Evolutionary conservation across 2,797 vertebrate species (phyloP).

Genomic region (Pseudomugil gertrudae): DNA sequence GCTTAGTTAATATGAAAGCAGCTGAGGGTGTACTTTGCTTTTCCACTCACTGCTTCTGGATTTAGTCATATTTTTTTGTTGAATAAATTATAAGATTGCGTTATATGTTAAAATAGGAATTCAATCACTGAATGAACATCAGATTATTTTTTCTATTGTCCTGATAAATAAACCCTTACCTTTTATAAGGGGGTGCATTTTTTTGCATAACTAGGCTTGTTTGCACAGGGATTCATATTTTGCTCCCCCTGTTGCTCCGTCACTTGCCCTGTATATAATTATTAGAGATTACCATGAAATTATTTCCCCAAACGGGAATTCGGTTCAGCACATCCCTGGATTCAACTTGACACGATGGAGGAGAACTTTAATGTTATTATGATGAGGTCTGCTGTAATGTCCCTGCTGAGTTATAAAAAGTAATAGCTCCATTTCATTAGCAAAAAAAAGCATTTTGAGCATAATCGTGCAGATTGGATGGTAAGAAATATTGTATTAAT

Average conservation of each 20-base stretch:
- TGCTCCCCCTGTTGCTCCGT: constrained; percentile 33
- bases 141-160: neutral
- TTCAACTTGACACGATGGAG: constrained; percentile 60
- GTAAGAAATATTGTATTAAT: neutral
- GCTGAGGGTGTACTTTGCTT: neutral
- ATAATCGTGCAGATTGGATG: constrained; percentile 42
- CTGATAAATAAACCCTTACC: neutral
- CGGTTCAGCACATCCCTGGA: constrained; percentile 44
- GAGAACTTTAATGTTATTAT: constrained; percentile 63
- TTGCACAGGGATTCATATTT: constrained; percentile 5
- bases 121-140: neutral
- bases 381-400: constrained; percentile 69
- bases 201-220: constrained; percentile 1
- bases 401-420: constrained; percentile 66
- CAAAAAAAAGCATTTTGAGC: constrained; percentile 37
- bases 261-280: constrained; percentile 58
- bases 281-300: constrained; percentile 69
- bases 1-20: no score
- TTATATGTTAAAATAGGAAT: neutral
- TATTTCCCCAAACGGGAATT: constrained; percentile 63
- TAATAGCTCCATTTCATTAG: constrained; percentile 59
- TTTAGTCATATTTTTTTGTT: neutral
- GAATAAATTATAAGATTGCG: no score
- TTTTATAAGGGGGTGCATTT: neutral
- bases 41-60: neutral